Conservation (phyloP, 2,113 vertebrate species). For the Chaetodon auriga region DNA sequence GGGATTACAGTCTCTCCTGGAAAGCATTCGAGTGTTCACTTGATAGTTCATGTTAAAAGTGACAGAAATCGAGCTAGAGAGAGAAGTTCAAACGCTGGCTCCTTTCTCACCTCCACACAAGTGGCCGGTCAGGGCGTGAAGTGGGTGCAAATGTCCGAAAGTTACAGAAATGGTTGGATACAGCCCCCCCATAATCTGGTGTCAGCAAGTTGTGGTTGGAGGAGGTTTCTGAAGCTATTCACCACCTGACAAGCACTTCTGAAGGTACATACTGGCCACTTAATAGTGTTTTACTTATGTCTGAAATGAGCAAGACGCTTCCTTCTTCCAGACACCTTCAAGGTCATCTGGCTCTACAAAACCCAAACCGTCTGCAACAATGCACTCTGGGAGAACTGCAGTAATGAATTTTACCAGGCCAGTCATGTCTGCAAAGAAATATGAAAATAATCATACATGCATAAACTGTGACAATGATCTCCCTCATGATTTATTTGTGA, state of each 20-base stretch:
- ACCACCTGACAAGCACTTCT: not conserved
- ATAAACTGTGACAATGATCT: not conserved
- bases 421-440: no score
- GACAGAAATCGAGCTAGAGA: not conserved
- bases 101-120: not conserved
- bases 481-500: not conserved
- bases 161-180: not conserved
- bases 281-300: not conserved
- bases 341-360: not conserved
- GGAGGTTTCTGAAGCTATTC: not conserved
- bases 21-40: not conserved
- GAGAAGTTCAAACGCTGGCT: not conserved
- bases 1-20: not conserved
- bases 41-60: not conserved
- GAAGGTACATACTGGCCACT: not conserved
- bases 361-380: not conserved
- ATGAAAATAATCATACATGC: no score
- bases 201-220: not conserved
- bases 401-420: not conserved
- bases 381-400: not conserved
- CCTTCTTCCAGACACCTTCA: not conserved
- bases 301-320: not conserved
- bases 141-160: not conserved
- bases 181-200: not conserved
- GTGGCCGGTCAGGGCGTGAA: not conserved